Evolutionary conservation across 1,140 invertebrate genomes (phyloP).

Genomic region (Stratiolaelaps scimitus): DNA sequence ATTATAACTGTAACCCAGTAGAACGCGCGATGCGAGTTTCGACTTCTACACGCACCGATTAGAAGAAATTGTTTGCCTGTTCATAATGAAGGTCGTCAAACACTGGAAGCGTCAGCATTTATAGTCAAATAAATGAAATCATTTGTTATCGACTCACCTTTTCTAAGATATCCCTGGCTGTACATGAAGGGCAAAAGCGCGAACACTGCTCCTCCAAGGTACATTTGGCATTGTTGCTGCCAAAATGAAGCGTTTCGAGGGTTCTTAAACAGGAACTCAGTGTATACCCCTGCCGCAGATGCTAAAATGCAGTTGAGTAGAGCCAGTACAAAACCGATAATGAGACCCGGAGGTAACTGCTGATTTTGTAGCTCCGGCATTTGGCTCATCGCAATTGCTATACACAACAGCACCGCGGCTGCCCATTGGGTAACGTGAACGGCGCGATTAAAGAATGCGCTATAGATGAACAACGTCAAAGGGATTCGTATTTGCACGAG

Average conservation of each 20-base stretch:
- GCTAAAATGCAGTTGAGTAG: neutral
- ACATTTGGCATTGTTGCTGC: slow-evolving; percentile 15
- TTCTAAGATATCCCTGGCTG: neutral
- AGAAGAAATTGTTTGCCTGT: too few relatives aligned
- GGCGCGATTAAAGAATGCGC: neutral
- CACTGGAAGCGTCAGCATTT: too few relatives aligned
- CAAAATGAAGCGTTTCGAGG: neutral
- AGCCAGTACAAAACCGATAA: neutral
- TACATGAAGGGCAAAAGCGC: neutral
- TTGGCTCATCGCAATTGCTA: neutral
- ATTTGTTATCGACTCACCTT: neutral
- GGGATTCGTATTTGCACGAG: slow-evolving; percentile 4
- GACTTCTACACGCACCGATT: too few relatives aligned
- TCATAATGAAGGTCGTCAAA: too few relatives aligned
- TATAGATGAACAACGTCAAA: neutral
- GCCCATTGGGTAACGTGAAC: neutral
- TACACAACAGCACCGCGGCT: neutral
- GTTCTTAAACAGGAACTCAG: slow-evolving; percentile 13
- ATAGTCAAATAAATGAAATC: too few relatives aligned
- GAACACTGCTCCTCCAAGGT: slow-evolving; percentile 1
- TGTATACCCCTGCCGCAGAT: neutral
- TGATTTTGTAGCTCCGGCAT: neutral
- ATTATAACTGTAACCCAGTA: too few relatives aligned
- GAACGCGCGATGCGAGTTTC: too few relatives aligned
- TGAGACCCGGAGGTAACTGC: neutral